Evolutionary conservation across 1,140 invertebrate species (phyloP).

Genomic region (Oncopodura yosiiana): DNA sequence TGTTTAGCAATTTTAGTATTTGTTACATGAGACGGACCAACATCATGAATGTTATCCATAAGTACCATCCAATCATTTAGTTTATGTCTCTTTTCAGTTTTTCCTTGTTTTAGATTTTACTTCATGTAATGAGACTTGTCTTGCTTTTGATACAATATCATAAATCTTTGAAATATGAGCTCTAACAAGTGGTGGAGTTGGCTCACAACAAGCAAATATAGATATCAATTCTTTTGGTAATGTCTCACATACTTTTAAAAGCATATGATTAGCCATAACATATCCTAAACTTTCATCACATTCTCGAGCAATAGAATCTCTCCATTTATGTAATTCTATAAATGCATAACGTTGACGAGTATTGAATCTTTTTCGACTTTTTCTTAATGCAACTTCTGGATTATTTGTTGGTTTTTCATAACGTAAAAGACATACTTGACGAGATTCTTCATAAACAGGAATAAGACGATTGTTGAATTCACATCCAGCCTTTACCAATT

Average conservation of each 20-base stretch:
- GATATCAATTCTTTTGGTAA: constrained; percentile 88
- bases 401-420: constrained; percentile 64
- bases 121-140: constrained; percentile 58
- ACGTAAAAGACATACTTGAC: constrained; percentile 60
- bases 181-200: constrained; percentile 75
- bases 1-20: too few relatives aligned
- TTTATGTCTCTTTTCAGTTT: constrained; percentile 16
- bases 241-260: constrained; percentile 79
- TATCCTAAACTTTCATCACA: constrained; percentile 88
- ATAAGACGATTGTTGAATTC: constrained; percentile 57
- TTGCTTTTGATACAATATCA: constrained; percentile 61
- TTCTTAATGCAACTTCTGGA: constrained; percentile 40
- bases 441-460: constrained; percentile 60
- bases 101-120: background rate
- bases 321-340: constrained; percentile 73
- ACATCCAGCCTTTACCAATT: constrained; percentile 61
- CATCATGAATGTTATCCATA: constrained; percentile 29
- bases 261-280: constrained; percentile 90
- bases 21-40: too few relatives aligned
- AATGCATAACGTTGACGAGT: constrained; percentile 74
- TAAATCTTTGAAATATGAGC: constrained; percentile 66
- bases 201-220: constrained; percentile 85
- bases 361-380: constrained; percentile 72
- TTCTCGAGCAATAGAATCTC: constrained; percentile 69
- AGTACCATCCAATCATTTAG: constrained; percentile 26